phyloP scores from a whole-genome alignment of 2,797 vertebrate genomes.

The Thalassophryne amazonica region DNA sequence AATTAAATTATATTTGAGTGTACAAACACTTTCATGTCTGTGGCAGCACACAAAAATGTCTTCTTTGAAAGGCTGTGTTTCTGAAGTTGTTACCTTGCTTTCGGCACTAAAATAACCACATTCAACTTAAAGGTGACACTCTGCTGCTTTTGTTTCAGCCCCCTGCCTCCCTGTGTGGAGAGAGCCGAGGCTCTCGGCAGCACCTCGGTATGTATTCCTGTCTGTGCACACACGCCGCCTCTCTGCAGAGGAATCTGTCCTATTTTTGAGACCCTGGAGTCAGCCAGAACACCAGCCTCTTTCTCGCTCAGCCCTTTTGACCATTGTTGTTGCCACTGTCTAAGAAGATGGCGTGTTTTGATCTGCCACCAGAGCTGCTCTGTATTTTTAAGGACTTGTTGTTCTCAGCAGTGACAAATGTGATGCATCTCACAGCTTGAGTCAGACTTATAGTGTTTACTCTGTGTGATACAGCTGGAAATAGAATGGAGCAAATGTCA shows the following conservation, averaged over 20 bases:
- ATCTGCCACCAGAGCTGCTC: slow-evolving; percentile 20
- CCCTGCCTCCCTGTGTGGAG: slow-evolving; percentile 31
- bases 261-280: slow-evolving; percentile 57
- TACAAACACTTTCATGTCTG: too few relatives aligned
- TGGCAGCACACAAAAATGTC: too few relatives aligned
- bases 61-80: too few relatives aligned
- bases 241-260: slow-evolving; percentile 66
- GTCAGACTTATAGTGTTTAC: background rate
- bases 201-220: slow-evolving; percentile 60
- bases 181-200: slow-evolving; percentile 56
- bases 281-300: slow-evolving; percentile 36
- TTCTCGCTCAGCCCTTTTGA: slow-evolving; percentile 39
- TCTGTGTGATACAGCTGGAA: slow-evolving; percentile 1
- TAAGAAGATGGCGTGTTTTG: slow-evolving; percentile 14
- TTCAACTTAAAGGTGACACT: too few relatives aligned
- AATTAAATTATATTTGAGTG: too few relatives aligned
- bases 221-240: slow-evolving; percentile 54
- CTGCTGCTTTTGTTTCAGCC: slow-evolving; percentile 55
- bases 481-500: background rate
- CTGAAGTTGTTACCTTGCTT: too few relatives aligned
- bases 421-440: background rate
- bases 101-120: too few relatives aligned
- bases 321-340: slow-evolving; percentile 29
- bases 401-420: slow-evolving; percentile 4
- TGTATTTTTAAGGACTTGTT: slow-evolving; percentile 14